Base-by-base conservation (phyloP, 2,797 vertebrate species). In the Eulemur albifrons region DNA sequence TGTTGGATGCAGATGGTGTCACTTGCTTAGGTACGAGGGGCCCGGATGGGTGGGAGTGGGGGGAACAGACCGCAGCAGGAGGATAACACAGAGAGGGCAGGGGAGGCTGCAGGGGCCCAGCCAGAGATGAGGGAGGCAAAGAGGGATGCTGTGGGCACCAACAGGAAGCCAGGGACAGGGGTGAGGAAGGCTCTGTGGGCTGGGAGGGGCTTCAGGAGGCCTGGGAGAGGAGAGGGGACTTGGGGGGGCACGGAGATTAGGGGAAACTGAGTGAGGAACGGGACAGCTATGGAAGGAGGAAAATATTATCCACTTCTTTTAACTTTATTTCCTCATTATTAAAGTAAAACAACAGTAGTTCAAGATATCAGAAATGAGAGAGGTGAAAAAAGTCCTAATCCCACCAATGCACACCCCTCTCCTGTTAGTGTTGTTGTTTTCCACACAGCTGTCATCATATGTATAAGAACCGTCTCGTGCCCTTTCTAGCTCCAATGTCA, bases 11-110 rank as follows among this genome's bases (percentile, higher is more conserved):
- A 0, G 99, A 99, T 72, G 98, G 99, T 0, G 99, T 99, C 98
- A 99, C 99, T 95, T 99, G 99, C 98, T 98, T 99, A 99, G 99
- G 99, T 99, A 99, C 0, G 88, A 91, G 59, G 76, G 48, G 27
- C 63, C 80, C 27, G 7, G 35, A 18, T 5, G 7, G 91, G 7
- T 25, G 48, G 18, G 75, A 73, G 54, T 2, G 20, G 80, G 63
- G 17, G 69, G 38, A 52, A 38, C 45, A n/a, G 15, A 40, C 35
- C 54, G 61, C 40, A 45, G 35, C 2, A 48, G 73, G 40, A 70
- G 38, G 30, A 21, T 12, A 21, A 30, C 52, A 21, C 6, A 48
- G 73, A 43, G 57, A 32, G 67, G 52, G 18, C 27, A 50, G 21
- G 63, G n/a, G 54, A 54, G 27, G 20, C 13, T 20, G 11, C 57